A percentile compares a stretch with the other conserved stretches of the same genome.
Evolutionary conservation across 2,113 vertebrate species (phyloP).

Genomic region (Cyprichromis sp.): DNA sequence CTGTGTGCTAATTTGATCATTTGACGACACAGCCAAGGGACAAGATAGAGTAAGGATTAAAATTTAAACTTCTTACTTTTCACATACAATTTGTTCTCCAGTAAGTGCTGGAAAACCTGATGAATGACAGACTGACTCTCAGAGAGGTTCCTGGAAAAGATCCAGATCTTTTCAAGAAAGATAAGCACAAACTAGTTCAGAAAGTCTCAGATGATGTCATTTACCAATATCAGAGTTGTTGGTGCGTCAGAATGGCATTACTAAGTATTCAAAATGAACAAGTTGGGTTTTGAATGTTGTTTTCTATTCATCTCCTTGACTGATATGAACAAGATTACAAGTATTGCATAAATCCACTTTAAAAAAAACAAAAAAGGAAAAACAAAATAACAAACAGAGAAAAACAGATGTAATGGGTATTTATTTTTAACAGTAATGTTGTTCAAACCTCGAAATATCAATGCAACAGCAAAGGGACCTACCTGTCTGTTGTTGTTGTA

Average conservation of each 20-base stretch:
- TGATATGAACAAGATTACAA: background rate
- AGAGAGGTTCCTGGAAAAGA: background rate
- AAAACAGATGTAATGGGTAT: background rate
- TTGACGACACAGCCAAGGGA: background rate
- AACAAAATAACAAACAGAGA: background rate
- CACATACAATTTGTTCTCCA: background rate
- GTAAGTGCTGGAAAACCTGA: background rate
- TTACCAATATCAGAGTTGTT: background rate
- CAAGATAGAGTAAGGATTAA: rapidly evolving
- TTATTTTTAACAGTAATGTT: background rate
- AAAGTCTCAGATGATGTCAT: background rate
- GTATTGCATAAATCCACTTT: background rate
- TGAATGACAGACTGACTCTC: background rate
- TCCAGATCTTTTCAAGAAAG: background rate
- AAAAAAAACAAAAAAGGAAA: background rate
- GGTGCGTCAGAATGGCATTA: background rate
- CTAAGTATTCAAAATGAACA: background rate
- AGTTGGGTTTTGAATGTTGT: background rate
- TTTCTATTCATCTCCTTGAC: background rate
- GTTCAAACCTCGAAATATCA: background rate
- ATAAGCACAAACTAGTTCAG: background rate
- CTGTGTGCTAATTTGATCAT: rapidly evolving
- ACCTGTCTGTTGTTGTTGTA: background rate
- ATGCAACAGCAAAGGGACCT: background rate
- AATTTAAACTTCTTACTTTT: background rate